Conservation (phyloP, 2,888 invertebrate species). For the Lutraria lutraria region DNA sequence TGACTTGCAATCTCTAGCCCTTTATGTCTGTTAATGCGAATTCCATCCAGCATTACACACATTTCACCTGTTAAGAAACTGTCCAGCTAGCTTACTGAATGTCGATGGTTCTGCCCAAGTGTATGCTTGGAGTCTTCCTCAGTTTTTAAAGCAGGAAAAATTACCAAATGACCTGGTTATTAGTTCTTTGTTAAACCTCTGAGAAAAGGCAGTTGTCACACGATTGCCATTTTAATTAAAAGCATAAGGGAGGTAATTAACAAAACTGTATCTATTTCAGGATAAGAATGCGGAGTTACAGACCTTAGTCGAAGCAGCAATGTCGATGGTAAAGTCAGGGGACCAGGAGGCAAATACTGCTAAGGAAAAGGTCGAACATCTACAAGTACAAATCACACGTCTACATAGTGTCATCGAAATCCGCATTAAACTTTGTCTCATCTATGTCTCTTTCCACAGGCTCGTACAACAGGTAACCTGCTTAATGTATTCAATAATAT, state of each 20-base stretch:
- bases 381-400: conserved; percentile 86
- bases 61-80: too few relatives aligned
- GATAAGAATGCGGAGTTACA: conserved; percentile 89
- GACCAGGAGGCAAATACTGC: conserved; percentile 88
- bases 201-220: too few relatives aligned
- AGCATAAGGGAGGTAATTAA: background rate
- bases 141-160: too few relatives aligned
- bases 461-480: conserved; percentile 89
- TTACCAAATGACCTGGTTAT: too few relatives aligned
- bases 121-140: too few relatives aligned
- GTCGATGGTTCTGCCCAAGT: too few relatives aligned
- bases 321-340: conserved; percentile 90
- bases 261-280: conserved; percentile 66
- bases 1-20: too few relatives aligned
- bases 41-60: too few relatives aligned
- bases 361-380: conserved; percentile 83
- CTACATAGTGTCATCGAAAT: conserved; percentile 84
- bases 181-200: too few relatives aligned
- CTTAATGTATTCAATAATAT: background rate
- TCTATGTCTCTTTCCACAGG: conserved; percentile 92
- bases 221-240: too few relatives aligned
- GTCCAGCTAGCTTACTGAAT: too few relatives aligned
- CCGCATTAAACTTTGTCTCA: conserved; percentile 90
- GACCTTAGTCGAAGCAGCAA: conserved; percentile 89
- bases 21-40: too few relatives aligned